Evolutionary conservation across 1,140 invertebrate species (phyloP), one percentile per base, ranked within the genome.

Genomic region (Caenorhabditis remanei): DNA sequence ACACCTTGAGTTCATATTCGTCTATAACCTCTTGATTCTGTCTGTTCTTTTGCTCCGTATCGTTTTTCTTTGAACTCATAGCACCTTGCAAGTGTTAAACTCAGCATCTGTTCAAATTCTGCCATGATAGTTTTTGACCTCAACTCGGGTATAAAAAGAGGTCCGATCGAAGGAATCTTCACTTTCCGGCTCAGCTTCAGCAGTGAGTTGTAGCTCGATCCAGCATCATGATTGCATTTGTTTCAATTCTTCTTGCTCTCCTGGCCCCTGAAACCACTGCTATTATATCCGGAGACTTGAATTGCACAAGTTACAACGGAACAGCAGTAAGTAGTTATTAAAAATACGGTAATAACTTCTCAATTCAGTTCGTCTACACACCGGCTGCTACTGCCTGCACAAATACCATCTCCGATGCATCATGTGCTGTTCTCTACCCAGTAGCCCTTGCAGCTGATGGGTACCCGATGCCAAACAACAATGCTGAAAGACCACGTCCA

Each of bases 221-320:
- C 11, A 8, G 3, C 56, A 32, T 9, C 8, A 79, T 79, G 71
- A 79, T 79, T 24, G 71, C 71, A n/a, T 16, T 79, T 3, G 40
- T 50, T 14, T 79, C 71, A 24, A 11, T 79, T 5, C n/a, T 79
- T 21, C 9, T 79, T 3, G 46, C 71, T 24, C 13, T 79, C 4
- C 41, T 79, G 32, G 71, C 71, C 14, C 71, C 71, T 24, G 13
- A 79, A 79, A 41, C 21, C 14, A 43, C 13, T 50, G 71, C 71
- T 32, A 4, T 50, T 8, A 79, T 79, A 16, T 41, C 32, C 8
- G 71, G 46, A 24, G 71, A 79, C 24, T 32, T 79, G 46, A 79
- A 79, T 41, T 79, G 71, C 46, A 79, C 71, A 24, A 50, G 46
- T 13, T 79, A 79, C 40, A 79, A 79, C 41, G 71, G 71, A 79